phyloP scores from a whole-genome alignment of 2,113 vertebrate genomes.

The Neofelis nebulosa region DNA sequence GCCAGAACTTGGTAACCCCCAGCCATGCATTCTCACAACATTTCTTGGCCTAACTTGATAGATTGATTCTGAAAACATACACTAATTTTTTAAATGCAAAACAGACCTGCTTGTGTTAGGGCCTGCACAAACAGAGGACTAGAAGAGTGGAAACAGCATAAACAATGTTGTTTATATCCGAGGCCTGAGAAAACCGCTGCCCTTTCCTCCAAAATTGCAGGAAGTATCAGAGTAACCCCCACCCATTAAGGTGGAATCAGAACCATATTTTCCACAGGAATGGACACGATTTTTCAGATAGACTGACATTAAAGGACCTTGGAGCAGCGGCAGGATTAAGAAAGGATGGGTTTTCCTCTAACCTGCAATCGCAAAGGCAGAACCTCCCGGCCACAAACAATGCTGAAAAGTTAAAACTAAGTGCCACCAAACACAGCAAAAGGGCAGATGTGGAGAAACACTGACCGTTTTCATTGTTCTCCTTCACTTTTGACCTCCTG shows the following conservation, averaged over 20 bases:
- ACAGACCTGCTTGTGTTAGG: slow-evolving; percentile 74
- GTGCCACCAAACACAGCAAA: not conserved
- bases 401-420: slow-evolving; percentile 16
- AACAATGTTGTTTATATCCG: slow-evolving; percentile 75
- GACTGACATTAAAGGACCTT: slow-evolving; percentile 56
- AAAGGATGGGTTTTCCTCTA: slow-evolving; percentile 18
- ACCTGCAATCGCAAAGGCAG: not conserved
- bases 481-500: not conserved
- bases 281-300: slow-evolving; percentile 36
- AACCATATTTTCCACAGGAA: slow-evolving; percentile 72
- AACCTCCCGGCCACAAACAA: not conserved
- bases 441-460: slow-evolving; percentile 21
- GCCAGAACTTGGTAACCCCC: slow-evolving; percentile 56
- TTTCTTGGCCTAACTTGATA: slow-evolving; percentile 72
- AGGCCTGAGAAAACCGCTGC: slow-evolving; percentile 74
- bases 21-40: slow-evolving; percentile 55
- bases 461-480: not conserved
- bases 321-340: slow-evolving; percentile 29
- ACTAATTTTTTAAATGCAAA: slow-evolving; percentile 79
- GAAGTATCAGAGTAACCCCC: slow-evolving; percentile 78
- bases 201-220: slow-evolving; percentile 80
- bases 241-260: slow-evolving; percentile 76
- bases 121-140: slow-evolving; percentile 70
- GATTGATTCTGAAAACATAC: slow-evolving; percentile 79
- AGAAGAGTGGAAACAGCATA: slow-evolving; percentile 70